A percentile compares a stretch with the other conserved stretches of the same genome.
Evolutionary conservation across 2,888 invertebrate genomes (phyloP).

Genomic region (Kryphioiulus occultus): DNA sequence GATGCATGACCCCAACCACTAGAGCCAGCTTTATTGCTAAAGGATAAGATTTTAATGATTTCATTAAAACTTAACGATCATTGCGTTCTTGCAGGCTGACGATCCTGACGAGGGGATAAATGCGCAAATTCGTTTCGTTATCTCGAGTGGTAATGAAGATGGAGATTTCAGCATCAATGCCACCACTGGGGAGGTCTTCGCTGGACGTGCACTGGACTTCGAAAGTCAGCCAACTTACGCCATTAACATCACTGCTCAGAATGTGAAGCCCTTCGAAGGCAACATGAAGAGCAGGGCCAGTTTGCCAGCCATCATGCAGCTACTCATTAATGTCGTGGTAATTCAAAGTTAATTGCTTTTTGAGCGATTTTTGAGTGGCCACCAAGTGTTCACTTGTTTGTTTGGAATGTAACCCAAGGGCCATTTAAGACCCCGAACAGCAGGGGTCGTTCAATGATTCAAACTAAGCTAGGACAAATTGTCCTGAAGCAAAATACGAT

Average conservation of each 20-base stretch:
- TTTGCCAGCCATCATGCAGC: conserved; percentile 56
- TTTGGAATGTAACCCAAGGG: too few species aligned
- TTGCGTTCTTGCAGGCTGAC: conserved; percentile 68
- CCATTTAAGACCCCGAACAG: too few species aligned
- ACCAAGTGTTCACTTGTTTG: too few species aligned
- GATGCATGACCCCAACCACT: too few species aligned
- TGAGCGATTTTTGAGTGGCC: too few species aligned
- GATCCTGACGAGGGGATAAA: conserved; percentile 76
- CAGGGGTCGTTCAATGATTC: too few species aligned
- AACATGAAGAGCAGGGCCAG: conserved; percentile 56
- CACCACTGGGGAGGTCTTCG: conserved; percentile 57
- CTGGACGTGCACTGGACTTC: conserved; percentile 57
- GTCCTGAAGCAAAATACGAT: too few species aligned
- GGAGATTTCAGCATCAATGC: conserved; percentile 57
- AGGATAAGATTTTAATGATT: not conserved
- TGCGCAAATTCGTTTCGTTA: conserved; percentile 77
- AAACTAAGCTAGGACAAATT: too few species aligned
- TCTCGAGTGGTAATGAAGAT: conserved; percentile 61
- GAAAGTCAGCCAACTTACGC: conserved; percentile 57
- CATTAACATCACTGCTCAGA: conserved; percentile 58
- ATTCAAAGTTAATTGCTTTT: conserved; percentile 47
- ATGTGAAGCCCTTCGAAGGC: conserved; percentile 58
- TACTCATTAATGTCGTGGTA: conserved; percentile 57
- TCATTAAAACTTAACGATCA: not conserved
- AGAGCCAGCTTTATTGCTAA: too few species aligned